Evolutionary conservation across 2,888 invertebrate genomes (phyloP), one percentile per base, ranked within the genome.

Genomic region (Ophion ellenae): DNA sequence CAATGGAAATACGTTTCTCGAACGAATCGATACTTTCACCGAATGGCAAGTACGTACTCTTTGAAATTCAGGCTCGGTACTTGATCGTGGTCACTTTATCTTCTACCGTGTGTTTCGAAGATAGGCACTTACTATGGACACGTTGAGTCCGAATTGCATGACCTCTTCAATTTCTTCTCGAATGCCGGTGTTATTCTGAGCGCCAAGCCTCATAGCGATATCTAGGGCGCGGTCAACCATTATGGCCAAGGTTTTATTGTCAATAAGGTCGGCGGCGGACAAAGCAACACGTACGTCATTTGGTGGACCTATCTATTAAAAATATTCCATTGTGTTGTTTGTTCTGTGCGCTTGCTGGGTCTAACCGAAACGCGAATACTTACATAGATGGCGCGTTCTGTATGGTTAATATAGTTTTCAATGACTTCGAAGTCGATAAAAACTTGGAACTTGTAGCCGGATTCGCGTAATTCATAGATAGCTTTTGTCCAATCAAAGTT

Each of bases 391-490:
- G 97, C 96, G 86, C 98, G 95, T 90, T 95, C 96, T 0, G 97
- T 97, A 61, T 98, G 98, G 94, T 98, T 98, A 98, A 85, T 98
- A 96, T 2, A 1, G 94, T 98, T 98, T 9, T 97, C 97, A 53
- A 97, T 97, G 91, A 98, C 97, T 63, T 98, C 98, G 93, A 98
- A 98, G 93, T 98, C 98, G 61, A 98, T 95, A 93, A 98, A 97
- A 93, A 98, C 98, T 94, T 98, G 98, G 85, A 98, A 97, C 87
- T 97, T 98, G 94, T 98, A 98, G 2, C 98, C 98, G 75, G 96
- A 95, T 77, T 95, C 94, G 66, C 98, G 96, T 95, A 98, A 98
- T 86, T 96, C 96, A 94, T 97, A 98, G 9, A 98, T 97, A 0
- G 97, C 96, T 88, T 97, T 95, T 90, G 96, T 96, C 98, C 98